These are phyloP conservation scores for Anabas testudineus DNA, from an alignment of 2,797 vertebrate species.

Conservation along the genomic window DNA sequence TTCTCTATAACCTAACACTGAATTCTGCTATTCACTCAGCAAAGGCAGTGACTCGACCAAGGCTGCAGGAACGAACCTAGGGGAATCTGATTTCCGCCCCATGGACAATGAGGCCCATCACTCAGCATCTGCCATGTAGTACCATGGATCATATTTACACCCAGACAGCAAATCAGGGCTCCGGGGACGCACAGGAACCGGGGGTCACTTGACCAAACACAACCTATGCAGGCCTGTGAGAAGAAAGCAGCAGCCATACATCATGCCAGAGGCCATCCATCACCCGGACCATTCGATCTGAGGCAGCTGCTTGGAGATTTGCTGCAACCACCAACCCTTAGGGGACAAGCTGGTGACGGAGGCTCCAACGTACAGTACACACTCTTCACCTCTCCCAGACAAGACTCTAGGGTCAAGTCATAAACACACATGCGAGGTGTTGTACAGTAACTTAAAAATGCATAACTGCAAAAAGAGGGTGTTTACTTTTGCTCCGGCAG, in stretches of 20 bases:
- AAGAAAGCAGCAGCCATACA: slow-evolving; percentile 70
- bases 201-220: slow-evolving; percentile 80
- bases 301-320: slow-evolving; percentile 68
- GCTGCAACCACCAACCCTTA: slow-evolving; percentile 43
- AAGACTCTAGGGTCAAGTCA: slow-evolving; percentile 6
- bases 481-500: slow-evolving; percentile 3
- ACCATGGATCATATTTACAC: slow-evolving; percentile 79
- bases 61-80: slow-evolving; percentile 40
- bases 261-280: slow-evolving; percentile 77
- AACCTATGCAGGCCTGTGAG: slow-evolving; percentile 54
- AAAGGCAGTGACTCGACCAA: slow-evolving; percentile 8
- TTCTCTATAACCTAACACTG: neutral
- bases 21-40: slow-evolving; percentile 5
- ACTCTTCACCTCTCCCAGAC: slow-evolving; percentile 37
- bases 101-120: slow-evolving; percentile 66
- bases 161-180: slow-evolving; percentile 63
- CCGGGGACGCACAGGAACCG: slow-evolving; percentile 69
- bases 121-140: slow-evolving; percentile 54
- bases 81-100: slow-evolving; percentile 64
- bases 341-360: slow-evolving; percentile 64
- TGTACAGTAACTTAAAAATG: neutral
- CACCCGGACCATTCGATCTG: slow-evolving; percentile 73
- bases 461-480: neutral
- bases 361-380: slow-evolving; percentile 33
- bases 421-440: neutral